phyloP scores from a whole-genome alignment of 2,888 invertebrate species.

The Meteorus cinctellus region DNA sequence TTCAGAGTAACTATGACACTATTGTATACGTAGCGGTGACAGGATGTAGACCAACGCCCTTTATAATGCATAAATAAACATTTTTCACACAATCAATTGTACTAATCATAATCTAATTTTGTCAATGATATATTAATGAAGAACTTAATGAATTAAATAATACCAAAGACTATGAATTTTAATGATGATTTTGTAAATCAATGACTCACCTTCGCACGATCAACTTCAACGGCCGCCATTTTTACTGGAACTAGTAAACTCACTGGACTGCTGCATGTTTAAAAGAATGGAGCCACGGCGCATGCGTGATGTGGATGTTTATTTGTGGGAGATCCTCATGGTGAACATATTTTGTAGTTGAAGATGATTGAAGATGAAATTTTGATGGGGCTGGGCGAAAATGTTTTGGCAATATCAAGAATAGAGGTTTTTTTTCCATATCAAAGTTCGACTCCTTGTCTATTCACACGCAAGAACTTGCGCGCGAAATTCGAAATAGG shows the following conservation, averaged over 20 bases:
- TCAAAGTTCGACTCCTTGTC: too few relatives aligned
- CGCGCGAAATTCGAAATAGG: too few relatives aligned
- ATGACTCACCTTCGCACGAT: constrained; percentile 70
- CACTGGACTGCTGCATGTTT: not conserved
- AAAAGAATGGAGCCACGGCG: not conserved
- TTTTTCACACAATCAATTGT: not conserved
- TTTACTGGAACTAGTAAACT: constrained; percentile 67
- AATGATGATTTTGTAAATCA: constrained; percentile 31
- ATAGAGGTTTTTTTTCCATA: too few relatives aligned
- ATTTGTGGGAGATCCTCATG: not conserved
- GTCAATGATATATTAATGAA: constrained; percentile 6
- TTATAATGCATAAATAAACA: constrained; percentile 17
- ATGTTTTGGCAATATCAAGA: too few relatives aligned
- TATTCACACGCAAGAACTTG: too few relatives aligned
- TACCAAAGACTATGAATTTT: not conserved
- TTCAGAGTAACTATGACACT: constrained; percentile 48
- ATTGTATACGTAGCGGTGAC: constrained; percentile 48
- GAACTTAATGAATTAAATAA: not conserved
- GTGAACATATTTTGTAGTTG: too few relatives aligned
- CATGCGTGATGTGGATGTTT: constrained; percentile 18
- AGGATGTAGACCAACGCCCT: constrained; percentile 68
- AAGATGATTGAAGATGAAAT: not conserved
- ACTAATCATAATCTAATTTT: not conserved
- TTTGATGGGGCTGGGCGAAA: too few relatives aligned
- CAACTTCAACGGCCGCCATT: constrained; percentile 77